phyloP scores from a whole-genome alignment of 1,140 invertebrate species.

The Sipha flava region DNA sequence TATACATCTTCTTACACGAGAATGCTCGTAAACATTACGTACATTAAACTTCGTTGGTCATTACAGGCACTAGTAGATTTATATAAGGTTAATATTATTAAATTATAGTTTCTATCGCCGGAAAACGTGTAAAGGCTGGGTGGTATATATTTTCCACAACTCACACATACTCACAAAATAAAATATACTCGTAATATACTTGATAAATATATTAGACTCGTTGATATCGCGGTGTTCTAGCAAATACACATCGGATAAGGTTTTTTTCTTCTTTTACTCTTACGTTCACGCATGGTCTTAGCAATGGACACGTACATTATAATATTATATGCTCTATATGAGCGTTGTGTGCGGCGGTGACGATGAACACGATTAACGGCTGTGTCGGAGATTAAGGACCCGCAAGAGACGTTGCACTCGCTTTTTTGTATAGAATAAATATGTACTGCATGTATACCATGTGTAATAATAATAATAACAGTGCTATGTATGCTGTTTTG shows the following conservation, averaged over 20 bases:
- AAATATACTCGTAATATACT: too few relatives aligned
- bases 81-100: not conserved
- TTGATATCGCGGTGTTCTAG: too few relatives aligned
- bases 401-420: not conserved
- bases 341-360: not conserved
- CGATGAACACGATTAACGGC: not conserved
- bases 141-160: too few relatives aligned
- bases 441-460: too few relatives aligned
- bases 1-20: not conserved
- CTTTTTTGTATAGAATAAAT: not conserved
- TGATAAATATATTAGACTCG: too few relatives aligned
- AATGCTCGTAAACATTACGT: not conserved
- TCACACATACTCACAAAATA: too few relatives aligned
- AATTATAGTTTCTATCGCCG: not conserved
- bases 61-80: not conserved
- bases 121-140: not conserved
- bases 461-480: not conserved
- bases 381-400: not conserved
- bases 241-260: not conserved
- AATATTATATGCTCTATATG: not conserved
- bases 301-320: too few relatives aligned
- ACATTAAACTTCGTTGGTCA: not conserved
- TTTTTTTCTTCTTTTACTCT: not conserved
- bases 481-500: not conserved
- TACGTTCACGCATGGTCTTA: not conserved